phyloP scores from a whole-genome alignment of 2,888 invertebrate species.

The Calliopum simillimum region DNA sequence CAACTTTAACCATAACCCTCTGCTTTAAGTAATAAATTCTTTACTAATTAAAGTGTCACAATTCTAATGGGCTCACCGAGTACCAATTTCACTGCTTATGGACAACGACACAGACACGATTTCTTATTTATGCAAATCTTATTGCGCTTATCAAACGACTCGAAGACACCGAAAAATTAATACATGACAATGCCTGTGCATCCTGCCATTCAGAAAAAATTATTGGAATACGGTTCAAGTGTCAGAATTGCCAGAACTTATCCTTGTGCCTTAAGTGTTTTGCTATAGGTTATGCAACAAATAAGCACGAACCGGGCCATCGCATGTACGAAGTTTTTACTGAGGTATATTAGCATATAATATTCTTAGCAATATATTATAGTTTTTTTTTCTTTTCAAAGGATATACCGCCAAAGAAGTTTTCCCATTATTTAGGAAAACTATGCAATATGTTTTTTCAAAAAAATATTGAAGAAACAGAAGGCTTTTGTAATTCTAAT shows the following conservation, averaged over 20 bases:
- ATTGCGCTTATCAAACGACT: slow-evolving; percentile 63
- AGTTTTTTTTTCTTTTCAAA: slow-evolving; percentile 36
- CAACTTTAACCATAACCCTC: neutral
- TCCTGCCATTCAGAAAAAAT: slow-evolving; percentile 61
- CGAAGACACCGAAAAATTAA: slow-evolving; percentile 61
- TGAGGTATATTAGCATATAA: slow-evolving; percentile 51
- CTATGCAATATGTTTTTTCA: slow-evolving; percentile 56
- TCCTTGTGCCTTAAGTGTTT: slow-evolving; percentile 65
- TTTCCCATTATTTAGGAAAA: slow-evolving; percentile 58
- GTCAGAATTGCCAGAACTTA: slow-evolving; percentile 61
- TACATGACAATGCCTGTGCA: slow-evolving; percentile 62
- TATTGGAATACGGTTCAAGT: slow-evolving; percentile 65
- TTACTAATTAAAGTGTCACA: slow-evolving; percentile 54
- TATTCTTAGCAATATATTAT: neutral
- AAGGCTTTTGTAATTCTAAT: slow-evolving; percentile 59
- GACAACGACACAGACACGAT: slow-evolving; percentile 59
- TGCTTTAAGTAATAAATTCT: neutral
- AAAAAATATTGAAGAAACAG: slow-evolving; percentile 46
- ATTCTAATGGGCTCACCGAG: slow-evolving; percentile 59
- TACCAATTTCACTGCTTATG: slow-evolving; percentile 64
- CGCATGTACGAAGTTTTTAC: slow-evolving; percentile 65
- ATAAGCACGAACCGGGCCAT: slow-evolving; percentile 60
- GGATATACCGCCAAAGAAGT: slow-evolving; percentile 58
- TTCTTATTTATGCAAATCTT: slow-evolving; percentile 64
- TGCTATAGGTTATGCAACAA: slow-evolving; percentile 56